A percentile compares a stretch with the other conserved stretches of the same genome.
Conservation (phyloP, 1,140 invertebrate species). For the Platorchestia sp. region DNA sequence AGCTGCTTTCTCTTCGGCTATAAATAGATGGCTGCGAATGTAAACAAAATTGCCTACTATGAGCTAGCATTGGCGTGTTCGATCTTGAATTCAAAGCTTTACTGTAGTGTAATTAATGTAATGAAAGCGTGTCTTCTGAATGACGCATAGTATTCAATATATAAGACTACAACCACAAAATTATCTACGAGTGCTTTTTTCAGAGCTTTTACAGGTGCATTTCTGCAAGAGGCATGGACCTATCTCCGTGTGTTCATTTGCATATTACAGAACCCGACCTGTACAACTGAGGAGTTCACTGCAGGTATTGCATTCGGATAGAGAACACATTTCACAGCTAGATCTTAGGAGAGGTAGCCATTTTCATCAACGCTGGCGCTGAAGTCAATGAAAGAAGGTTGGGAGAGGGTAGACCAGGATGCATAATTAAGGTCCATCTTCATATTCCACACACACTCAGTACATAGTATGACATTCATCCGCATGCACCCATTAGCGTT, state of each 20-base stretch:
- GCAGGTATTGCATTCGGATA: background rate
- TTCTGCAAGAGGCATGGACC: background rate
- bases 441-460: background rate
- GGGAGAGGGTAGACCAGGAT: background rate
- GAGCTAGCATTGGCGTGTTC: background rate
- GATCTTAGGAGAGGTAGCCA: background rate
- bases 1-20: constrained; percentile 39
- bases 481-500: background rate
- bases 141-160: background rate
- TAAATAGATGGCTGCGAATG: constrained; percentile 24
- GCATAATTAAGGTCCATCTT: background rate
- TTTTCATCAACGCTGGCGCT: background rate
- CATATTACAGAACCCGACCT: background rate
- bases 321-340: background rate
- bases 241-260: background rate
- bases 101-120: background rate
- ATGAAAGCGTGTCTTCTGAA: background rate
- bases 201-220: background rate
- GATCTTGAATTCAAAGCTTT: background rate
- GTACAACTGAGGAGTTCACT: background rate
- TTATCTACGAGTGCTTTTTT: background rate
- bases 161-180: background rate
- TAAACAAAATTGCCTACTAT: constrained; percentile 39
- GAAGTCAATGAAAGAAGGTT: background rate
- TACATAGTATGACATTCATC: no score